Evolutionary conservation across 1,140 invertebrate species (phyloP).

Genomic region (Sitophilus oryzae): DNA sequence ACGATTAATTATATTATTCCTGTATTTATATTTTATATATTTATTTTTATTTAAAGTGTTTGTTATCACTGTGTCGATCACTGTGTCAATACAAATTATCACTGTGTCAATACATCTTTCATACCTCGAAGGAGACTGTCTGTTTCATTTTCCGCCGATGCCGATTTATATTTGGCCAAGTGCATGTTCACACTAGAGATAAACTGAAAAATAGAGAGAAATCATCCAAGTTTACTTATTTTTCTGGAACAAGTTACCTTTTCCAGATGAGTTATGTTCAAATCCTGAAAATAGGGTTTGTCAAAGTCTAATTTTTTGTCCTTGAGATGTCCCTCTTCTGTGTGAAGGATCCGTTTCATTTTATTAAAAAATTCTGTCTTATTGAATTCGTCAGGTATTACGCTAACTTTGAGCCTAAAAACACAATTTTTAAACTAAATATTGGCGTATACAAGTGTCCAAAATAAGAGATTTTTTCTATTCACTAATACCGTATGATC

Average conservation of each 20-base stretch:
- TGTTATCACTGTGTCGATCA: too few relatives aligned
- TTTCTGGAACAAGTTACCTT: slow-evolving; percentile 25
- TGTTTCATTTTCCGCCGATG: slow-evolving; percentile 36
- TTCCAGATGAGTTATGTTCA: slow-evolving; percentile 38
- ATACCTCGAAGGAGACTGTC: slow-evolving; percentile 42
- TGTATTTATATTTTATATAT: too few relatives aligned
- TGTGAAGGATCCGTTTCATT: slow-evolving; percentile 21
- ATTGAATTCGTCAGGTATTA: slow-evolving; percentile 28
- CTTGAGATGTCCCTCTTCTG: slow-evolving; percentile 4
- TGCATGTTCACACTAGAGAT: slow-evolving; percentile 40
- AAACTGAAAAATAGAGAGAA: slow-evolving; percentile 30
- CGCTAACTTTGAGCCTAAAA: slow-evolving; percentile 36
- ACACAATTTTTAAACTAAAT: neutral
- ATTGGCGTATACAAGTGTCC: too few relatives aligned
- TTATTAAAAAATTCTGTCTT: slow-evolving; percentile 29
- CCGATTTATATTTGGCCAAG: slow-evolving; percentile 35
- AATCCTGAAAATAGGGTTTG: slow-evolving; percentile 38
- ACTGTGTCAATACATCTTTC: slow-evolving; percentile 39
- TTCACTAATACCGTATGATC: too few relatives aligned
- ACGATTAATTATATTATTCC: too few relatives aligned
- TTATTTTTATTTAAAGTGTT: too few relatives aligned
- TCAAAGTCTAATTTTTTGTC: slow-evolving; percentile 32
- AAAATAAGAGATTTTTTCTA: too few relatives aligned
- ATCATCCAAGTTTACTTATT: neutral
- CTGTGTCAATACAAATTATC: too few relatives aligned